These are phyloP conservation scores for Streptopelia turtur DNA, from an alignment of 2,797 vertebrate genomes.

Conservation along the genomic window DNA sequence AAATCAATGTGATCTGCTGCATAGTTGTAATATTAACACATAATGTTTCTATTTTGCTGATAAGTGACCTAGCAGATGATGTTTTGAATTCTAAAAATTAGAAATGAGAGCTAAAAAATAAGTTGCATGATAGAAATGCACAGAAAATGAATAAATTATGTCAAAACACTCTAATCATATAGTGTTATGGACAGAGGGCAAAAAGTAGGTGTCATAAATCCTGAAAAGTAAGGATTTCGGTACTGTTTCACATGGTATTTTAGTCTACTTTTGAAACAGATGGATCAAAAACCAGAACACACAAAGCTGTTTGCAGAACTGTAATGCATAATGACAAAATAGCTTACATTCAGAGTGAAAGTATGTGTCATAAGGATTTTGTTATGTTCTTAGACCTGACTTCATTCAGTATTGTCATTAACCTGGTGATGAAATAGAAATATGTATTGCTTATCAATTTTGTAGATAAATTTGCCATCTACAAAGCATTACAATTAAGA, in stretches of 20 bases:
- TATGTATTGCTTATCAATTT: neutral
- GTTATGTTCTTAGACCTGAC: neutral
- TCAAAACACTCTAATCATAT: neutral
- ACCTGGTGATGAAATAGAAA: neutral
- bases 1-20: neutral
- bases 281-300: neutral
- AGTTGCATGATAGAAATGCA: neutral
- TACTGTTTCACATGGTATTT: neutral
- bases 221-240: neutral
- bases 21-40: neutral
- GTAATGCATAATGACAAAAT: neutral
- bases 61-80: neutral
- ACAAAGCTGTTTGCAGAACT: neutral
- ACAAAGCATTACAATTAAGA: neutral
- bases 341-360: fast-evolving
- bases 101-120: neutral
- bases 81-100: neutral
- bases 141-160: neutral
- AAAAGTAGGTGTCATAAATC: neutral
- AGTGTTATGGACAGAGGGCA: neutral
- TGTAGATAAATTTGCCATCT: neutral
- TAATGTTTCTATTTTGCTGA: neutral
- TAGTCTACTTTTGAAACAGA: neutral
- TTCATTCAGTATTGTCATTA: neutral
- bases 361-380: neutral